Percentiles rank a stretch among this genome's conserved stretches.
These are phyloP conservation scores for Aphelinus atriplicis DNA, from an alignment of 1,140 invertebrate species.

Conservation along the genomic window DNA sequence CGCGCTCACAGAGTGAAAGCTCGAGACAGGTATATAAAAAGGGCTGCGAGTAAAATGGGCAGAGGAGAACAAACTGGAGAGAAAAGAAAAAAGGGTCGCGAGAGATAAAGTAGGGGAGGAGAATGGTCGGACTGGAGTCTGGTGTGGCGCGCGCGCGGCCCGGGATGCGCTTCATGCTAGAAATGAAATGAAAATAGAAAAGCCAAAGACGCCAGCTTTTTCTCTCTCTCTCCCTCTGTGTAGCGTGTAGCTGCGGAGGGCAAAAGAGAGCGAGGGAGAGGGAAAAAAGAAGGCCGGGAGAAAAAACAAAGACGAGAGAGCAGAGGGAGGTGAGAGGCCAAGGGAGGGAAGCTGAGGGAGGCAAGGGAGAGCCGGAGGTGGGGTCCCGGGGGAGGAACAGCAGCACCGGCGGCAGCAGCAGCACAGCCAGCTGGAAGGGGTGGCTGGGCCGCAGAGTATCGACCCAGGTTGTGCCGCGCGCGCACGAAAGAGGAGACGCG, in stretches of 20 bases:
- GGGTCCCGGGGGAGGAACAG: slow-evolving; percentile 43
- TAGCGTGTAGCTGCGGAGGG: slow-evolving; percentile 27
- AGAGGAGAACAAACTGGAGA: slow-evolving; percentile 18
- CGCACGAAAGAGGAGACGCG: slow-evolving; percentile 43
- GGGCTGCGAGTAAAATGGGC: neutral
- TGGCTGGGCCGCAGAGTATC: slow-evolving; percentile 59
- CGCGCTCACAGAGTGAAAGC: too few relatives aligned
- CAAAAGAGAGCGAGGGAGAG: slow-evolving; percentile 36
- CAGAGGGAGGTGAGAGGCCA: slow-evolving; percentile 44
- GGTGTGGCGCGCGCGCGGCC: neutral
- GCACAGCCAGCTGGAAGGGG: slow-evolving; percentile 39
- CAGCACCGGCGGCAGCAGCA: too few relatives aligned
- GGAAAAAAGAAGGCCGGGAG: slow-evolving; percentile 33
- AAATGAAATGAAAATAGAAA: slow-evolving; percentile 10
- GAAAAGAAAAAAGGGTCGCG: slow-evolving; percentile 12
- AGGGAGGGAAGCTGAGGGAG: slow-evolving; percentile 51
- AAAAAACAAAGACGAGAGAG: slow-evolving; percentile 43
- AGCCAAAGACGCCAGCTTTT: slow-evolving; percentile 19
- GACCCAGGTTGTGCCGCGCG: slow-evolving; percentile 52
- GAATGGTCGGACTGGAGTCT: slow-evolving; percentile 9
- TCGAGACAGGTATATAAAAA: neutral
- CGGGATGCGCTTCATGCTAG: neutral
- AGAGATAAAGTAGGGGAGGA: slow-evolving; percentile 21
- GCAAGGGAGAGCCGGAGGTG: slow-evolving; percentile 43
- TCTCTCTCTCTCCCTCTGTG: neutral